Evolutionary conservation across 1,140 invertebrate species (phyloP).

Genomic region (Drosophila orena): DNA sequence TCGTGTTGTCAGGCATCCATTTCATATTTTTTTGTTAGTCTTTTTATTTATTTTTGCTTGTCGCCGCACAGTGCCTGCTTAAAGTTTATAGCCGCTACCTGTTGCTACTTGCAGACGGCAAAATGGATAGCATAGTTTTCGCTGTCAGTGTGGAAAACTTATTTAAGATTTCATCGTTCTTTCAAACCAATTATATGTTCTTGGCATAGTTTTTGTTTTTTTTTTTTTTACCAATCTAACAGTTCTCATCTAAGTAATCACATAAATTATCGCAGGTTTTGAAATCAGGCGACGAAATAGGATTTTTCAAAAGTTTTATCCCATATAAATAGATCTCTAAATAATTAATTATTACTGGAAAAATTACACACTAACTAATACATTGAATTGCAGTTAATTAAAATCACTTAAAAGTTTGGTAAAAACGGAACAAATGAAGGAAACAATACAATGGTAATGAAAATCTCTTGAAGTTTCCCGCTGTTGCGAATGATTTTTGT

Average conservation of each 20-base stretch:
- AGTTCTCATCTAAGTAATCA: constrained; percentile 80
- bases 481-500: constrained; percentile 49
- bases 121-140: constrained; percentile 20
- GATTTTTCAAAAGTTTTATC: constrained; percentile 1
- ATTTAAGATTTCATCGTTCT: constrained; percentile 43
- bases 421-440: too few species aligned
- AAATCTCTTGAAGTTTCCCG: constrained; percentile 42
- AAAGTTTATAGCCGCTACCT: constrained; percentile 28
- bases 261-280: constrained; percentile 73
- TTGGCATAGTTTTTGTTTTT: constrained; percentile 74
- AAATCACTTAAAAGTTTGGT: background rate
- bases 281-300: constrained; percentile 54
- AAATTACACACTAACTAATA: too few species aligned
- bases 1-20: constrained; percentile 44
- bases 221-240: constrained; percentile 58
- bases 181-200: constrained; percentile 74
- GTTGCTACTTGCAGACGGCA: constrained; percentile 48
- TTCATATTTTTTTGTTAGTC: constrained; percentile 30
- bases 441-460: constrained; percentile 1
- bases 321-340: background rate
- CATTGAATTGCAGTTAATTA: background rate
- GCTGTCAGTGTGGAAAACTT: constrained; percentile 27
- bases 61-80: constrained; percentile 41
- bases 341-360: too few species aligned
- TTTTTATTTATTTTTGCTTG: constrained; percentile 52